These are phyloP conservation scores for Peromyscus polionotus DNA, from an alignment of 2,113 vertebrate species.

Conservation along the genomic window DNA sequence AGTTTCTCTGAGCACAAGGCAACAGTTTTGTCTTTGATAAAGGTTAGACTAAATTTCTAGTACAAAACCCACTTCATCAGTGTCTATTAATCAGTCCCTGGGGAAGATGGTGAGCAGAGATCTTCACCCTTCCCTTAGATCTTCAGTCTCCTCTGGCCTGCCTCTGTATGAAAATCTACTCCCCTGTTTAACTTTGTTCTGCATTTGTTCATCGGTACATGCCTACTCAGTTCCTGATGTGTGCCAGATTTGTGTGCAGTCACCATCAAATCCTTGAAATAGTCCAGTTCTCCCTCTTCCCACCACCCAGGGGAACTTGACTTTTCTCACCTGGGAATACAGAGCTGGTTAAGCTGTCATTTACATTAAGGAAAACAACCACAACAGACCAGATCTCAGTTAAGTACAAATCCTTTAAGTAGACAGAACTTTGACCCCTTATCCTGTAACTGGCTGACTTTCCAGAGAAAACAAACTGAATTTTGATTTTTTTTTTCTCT, in stretches of 20 bases:
- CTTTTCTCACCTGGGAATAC: background rate
- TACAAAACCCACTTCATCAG: background rate
- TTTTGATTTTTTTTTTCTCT: background rate
- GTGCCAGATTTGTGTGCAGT: background rate
- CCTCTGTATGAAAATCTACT: background rate
- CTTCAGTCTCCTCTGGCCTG: background rate
- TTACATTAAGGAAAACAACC: background rate
- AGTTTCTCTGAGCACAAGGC: background rate
- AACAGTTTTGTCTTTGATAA: constrained; percentile 9
- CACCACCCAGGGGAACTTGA: no score
- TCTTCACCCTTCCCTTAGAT: background rate
- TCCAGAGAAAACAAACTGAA: background rate
- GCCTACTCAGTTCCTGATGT: background rate
- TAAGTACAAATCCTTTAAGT: background rate
- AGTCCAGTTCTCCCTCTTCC: background rate
- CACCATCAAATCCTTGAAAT: background rate
- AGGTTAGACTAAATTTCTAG: constrained; percentile 20
- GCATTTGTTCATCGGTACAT: background rate
- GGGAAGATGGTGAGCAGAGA: background rate
- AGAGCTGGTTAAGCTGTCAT: background rate
- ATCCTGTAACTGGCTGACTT: background rate
- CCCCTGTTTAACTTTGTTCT: background rate
- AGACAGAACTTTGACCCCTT: background rate
- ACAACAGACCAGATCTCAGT: background rate
- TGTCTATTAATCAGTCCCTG: background rate